Percentiles rank a stretch among this genome's conserved stretches.
Conservation (phyloP, 2,797 vertebrate species). For the Staurois parvus region DNA sequence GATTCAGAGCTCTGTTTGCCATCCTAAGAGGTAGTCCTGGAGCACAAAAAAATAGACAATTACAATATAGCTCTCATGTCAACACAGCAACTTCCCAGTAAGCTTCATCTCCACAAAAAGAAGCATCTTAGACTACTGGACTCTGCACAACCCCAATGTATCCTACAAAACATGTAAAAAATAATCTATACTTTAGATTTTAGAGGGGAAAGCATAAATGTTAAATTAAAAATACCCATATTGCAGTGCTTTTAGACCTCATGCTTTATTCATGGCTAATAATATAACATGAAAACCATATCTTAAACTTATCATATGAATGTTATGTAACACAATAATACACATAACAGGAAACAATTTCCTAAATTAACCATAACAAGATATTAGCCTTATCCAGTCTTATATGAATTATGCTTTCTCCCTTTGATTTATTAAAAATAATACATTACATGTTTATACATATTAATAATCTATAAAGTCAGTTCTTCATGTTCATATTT, state of each 20-base stretch:
- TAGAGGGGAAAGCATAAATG: neutral
- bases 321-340: neutral
- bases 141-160: neutral
- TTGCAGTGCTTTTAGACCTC: too few relatives aligned
- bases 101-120: neutral
- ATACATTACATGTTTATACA: too few relatives aligned
- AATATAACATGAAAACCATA: neutral
- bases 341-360: neutral
- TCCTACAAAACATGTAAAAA: neutral
- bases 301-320: neutral
- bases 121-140: too few relatives aligned
- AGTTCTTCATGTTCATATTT: too few relatives aligned
- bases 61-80: neutral
- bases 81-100: neutral
- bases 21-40: constrained; percentile 79
- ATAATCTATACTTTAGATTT: neutral
- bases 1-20: constrained; percentile 84
- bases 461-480: too few relatives aligned
- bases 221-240: neutral
- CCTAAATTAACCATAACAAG: neutral
- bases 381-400: neutral
- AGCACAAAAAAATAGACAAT: neutral
- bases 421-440: too few relatives aligned
- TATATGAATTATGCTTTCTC: neutral
- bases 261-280: neutral